Conservation (phyloP, 2,797 vertebrate genomes). For the Rachycentron canadum region DNA sequence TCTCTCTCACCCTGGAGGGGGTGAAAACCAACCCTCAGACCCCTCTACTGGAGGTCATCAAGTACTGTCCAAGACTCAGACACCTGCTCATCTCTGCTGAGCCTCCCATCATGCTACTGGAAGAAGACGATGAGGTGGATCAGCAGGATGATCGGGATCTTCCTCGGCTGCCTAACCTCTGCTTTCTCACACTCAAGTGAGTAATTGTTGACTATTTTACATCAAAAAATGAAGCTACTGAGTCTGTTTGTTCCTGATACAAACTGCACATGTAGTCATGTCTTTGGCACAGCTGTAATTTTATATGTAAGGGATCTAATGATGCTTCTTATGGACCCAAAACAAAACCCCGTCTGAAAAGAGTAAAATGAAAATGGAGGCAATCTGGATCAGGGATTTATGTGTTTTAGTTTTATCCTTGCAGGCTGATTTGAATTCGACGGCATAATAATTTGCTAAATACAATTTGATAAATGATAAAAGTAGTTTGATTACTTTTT, state of each 20-base stretch:
- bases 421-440: neutral
- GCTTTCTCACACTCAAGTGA: constrained; percentile 81
- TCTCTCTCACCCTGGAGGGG: constrained; percentile 85
- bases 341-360: neutral
- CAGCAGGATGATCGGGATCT: constrained; percentile 30
- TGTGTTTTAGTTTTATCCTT: neutral
- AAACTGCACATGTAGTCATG: neutral
- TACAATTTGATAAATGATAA: neutral
- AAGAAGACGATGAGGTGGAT: constrained; percentile 25
- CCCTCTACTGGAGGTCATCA: constrained; percentile 78
- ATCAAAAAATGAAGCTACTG: neutral
- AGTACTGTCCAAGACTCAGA: constrained; percentile 81
- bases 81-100: constrained; percentile 80
- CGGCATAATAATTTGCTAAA: no score
- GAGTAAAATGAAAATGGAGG: neutral
- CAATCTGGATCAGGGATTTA: neutral
- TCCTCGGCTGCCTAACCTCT: constrained; percentile 76
- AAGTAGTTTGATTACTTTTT: constrained; percentile 11
- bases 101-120: constrained; percentile 17
- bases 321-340: neutral
- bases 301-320: neutral
- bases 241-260: neutral
- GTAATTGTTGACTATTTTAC: no score
- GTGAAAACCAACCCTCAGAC: constrained; percentile 71
- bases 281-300: neutral